Percentiles rank a stretch among this genome's conserved stretches.
phyloP scores from a whole-genome alignment of 2,888 invertebrate species.

The Brachynemurus nebulosus region DNA sequence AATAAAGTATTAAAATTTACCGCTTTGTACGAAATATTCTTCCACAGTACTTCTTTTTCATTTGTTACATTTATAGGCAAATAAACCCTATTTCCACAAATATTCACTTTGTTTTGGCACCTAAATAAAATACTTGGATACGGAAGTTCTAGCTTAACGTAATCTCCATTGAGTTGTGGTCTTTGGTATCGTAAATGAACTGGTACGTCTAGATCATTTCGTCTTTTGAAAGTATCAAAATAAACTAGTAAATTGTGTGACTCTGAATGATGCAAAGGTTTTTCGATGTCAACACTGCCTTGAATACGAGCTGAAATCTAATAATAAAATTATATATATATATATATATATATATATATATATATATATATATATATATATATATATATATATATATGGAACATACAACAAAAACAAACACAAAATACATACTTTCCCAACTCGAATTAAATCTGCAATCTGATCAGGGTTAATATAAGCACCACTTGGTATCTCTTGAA shows the following conservation, averaged over 20 bases:
- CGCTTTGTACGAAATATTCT: constrained; percentile 31
- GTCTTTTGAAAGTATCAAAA: constrained; percentile 23
- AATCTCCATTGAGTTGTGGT: constrained; percentile 32
- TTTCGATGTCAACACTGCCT: constrained; percentile 31
- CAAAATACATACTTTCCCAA: constrained; percentile 23
- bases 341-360: neutral
- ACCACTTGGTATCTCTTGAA: constrained; percentile 27
- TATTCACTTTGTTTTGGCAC: constrained; percentile 22
- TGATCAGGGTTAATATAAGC: constrained; percentile 34
- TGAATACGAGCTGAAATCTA: constrained; percentile 19
- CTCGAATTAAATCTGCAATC: constrained; percentile 28
- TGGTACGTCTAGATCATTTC: constrained; percentile 29
- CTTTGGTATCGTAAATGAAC: constrained; percentile 36
- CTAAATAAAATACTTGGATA: constrained; percentile 27
- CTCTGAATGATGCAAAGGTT: constrained; percentile 28
- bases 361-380: too few species aligned
- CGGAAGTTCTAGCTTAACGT: constrained; percentile 26
- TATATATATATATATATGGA: too few species aligned
- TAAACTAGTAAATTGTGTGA: constrained; percentile 28
- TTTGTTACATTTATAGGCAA: constrained; percentile 28
- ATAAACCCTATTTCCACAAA: constrained; percentile 26
- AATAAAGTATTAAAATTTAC: too few species aligned
- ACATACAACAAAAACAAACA: too few species aligned
- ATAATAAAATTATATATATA: too few species aligned
- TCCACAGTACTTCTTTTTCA: constrained; percentile 28